Percentiles rank a stretch among this genome's conserved stretches.
Conservation (phyloP, 1,140 invertebrate species). For the Amyelois transitella region DNA sequence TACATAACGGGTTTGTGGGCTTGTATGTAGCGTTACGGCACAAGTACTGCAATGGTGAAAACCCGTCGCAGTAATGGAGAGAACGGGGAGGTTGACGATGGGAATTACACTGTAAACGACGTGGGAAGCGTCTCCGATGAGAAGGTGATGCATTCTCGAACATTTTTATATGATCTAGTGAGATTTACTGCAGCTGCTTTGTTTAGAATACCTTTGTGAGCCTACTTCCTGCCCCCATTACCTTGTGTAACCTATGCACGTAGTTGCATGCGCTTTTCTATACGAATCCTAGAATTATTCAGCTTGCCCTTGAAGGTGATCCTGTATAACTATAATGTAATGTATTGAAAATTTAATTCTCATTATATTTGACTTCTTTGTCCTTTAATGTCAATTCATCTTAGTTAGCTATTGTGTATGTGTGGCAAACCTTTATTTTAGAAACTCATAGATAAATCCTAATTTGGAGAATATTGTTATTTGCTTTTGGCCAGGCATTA, state of each 20-base stretch:
- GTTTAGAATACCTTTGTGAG: conserved; percentile 29
- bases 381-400: background rate
- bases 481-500: too few species aligned
- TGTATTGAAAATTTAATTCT: background rate
- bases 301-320: background rate
- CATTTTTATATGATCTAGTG: conserved; percentile 29
- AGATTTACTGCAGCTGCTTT: conserved; percentile 37
- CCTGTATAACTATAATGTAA: background rate
- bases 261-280: conserved; percentile 36
- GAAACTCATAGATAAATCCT: too few species aligned
- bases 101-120: conserved; percentile 66
- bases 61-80: conserved; percentile 72
- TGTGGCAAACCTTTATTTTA: background rate
- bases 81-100: conserved; percentile 71
- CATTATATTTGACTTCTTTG: background rate
- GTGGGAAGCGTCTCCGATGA: conserved; percentile 67
- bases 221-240: conserved; percentile 58
- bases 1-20: conserved; percentile 45
- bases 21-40: conserved; percentile 49
- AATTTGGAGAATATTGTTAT: too few species aligned
- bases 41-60: conserved; percentile 69
- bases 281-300: background rate
- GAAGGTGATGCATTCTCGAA: conserved; percentile 63
- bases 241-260: conserved; percentile 26
- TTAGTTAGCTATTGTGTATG: background rate